Conservation (phyloP, 2,888 invertebrate species). For the Mythimna ferrago region DNA sequence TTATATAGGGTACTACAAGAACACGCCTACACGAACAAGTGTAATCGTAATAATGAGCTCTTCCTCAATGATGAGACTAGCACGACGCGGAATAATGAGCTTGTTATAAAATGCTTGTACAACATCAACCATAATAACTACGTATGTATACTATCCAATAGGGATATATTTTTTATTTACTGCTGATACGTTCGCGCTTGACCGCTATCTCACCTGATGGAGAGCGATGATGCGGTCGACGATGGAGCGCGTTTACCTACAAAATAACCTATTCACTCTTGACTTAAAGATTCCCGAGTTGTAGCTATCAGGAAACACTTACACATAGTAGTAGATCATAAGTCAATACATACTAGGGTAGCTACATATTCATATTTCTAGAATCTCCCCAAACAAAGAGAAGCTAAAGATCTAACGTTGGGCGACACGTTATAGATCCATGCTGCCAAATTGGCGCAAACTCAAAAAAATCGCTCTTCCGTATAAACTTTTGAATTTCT, state of each 20-base stretch:
- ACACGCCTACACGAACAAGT: neutral
- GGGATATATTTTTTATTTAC: too few relatives aligned
- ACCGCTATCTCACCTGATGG: too few relatives aligned
- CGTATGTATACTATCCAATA: neutral
- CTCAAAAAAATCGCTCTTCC: constrained; percentile 50
- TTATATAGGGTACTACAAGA: neutral
- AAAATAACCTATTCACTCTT: too few relatives aligned
- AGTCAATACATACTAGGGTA: neutral
- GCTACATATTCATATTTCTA: neutral
- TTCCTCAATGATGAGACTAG: constrained; percentile 5
- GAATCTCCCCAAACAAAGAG: constrained; percentile 23
- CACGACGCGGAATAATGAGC: constrained; percentile 4
- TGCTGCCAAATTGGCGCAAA: constrained; percentile 51
- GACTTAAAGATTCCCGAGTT: too few relatives aligned
- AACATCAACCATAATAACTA: neutral
- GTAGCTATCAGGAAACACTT: too few relatives aligned
- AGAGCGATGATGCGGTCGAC: too few relatives aligned
- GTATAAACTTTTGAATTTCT: constrained; percentile 34
- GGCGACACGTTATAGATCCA: constrained; percentile 23
- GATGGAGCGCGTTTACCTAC: too few relatives aligned
- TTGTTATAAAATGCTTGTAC: neutral
- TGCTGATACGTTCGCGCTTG: too few relatives aligned
- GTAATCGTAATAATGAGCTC: constrained; percentile 16
- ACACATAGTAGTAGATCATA: neutral
- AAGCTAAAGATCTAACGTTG: constrained; percentile 16